phyloP scores from a whole-genome alignment of 2,797 vertebrate genomes.

The Glyptemys insculpta region DNA sequence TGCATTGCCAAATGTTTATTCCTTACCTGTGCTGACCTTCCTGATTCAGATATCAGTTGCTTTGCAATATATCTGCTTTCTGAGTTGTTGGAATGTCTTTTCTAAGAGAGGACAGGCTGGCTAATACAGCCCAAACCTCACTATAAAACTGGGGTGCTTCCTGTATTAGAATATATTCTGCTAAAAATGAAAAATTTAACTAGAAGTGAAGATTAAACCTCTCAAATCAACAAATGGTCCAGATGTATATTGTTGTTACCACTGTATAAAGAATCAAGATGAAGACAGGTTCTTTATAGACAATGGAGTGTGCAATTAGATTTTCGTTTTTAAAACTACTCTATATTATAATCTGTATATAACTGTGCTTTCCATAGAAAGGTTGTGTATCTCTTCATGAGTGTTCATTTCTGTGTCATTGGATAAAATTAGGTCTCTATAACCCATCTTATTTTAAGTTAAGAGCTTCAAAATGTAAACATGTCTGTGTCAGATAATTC shows the following conservation, averaged over 20 bases:
- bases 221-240: background rate
- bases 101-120: conserved; percentile 15
- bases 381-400: background rate
- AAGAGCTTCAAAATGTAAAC: conserved; percentile 37
- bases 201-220: conserved; percentile 18
- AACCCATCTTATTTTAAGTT: conserved; percentile 12
- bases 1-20: conserved; percentile 56
- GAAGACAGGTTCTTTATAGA: background rate
- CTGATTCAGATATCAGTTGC: conserved; percentile 6
- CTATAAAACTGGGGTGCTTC: conserved; percentile 42
- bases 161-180: background rate
- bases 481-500: conserved; percentile 29
- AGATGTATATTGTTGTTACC: conserved; percentile 21
- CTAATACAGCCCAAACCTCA: conserved; percentile 37
- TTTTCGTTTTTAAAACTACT: conserved; percentile 10
- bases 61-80: conserved; percentile 41
- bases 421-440: conserved; percentile 33
- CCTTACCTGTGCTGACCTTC: conserved; percentile 33
- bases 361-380: background rate
- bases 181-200: conserved; percentile 55
- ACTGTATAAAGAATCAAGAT: background rate
- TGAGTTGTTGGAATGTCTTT: conserved; percentile 44
- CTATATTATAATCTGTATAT: background rate
- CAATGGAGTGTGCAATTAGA: background rate
- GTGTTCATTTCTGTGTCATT: background rate